Conservation (phyloP, 2,113 vertebrate genomes). For the Columba janthina region DNA sequence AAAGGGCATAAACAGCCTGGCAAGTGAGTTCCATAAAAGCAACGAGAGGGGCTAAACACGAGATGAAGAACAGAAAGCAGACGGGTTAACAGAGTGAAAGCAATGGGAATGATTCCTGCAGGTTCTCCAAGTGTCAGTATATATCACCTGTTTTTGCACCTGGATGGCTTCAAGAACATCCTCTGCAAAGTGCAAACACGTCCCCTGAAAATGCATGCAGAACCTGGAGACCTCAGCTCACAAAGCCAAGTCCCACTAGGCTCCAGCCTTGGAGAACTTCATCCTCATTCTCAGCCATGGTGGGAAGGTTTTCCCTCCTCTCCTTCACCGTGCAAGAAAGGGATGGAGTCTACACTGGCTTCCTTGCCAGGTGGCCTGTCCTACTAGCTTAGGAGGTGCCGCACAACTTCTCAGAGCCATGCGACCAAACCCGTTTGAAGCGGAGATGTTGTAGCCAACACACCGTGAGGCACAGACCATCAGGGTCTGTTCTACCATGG, state of each 20-base stretch:
- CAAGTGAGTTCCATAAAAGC: not conserved
- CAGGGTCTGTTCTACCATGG: not conserved
- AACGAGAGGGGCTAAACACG: not conserved
- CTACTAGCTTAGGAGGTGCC: not conserved
- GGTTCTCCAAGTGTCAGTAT: not conserved
- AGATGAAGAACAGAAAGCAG: not conserved
- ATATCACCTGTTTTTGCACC: rapidly evolving
- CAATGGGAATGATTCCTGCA: not conserved
- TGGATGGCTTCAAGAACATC: not conserved
- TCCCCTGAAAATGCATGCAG: not conserved
- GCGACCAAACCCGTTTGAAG: not conserved
- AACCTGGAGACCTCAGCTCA: not conserved
- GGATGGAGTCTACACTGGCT: not conserved
- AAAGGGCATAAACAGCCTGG: not conserved
- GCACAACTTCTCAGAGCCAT: not conserved
- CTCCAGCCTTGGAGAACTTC: not conserved
- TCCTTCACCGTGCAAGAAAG: not conserved
- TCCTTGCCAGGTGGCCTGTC: not conserved
- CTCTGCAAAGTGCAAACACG: not conserved
- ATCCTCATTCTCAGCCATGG: not conserved
- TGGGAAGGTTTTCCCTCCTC: not conserved
- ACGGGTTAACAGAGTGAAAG: not conserved
- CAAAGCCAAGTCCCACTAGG: not conserved
- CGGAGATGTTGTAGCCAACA: not conserved
- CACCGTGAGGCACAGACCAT: not conserved